Conservation (phyloP, 2,113 vertebrate species). For the Mustela lutreola region DNA sequence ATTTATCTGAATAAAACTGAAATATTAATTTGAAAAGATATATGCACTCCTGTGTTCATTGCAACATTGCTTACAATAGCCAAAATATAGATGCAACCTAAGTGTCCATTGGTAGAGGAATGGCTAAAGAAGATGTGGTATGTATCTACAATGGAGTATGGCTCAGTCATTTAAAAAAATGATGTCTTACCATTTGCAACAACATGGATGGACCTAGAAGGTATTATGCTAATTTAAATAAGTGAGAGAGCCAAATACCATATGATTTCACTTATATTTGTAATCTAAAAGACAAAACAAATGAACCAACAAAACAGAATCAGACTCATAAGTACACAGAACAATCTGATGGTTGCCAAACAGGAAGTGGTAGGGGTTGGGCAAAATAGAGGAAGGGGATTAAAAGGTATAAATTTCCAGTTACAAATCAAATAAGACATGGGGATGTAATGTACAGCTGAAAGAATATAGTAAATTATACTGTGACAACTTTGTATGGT, state of each 20-base stretch:
- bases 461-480: neutral
- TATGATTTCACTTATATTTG: neutral
- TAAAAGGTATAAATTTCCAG: neutral
- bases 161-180: neutral
- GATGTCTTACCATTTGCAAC: neutral
- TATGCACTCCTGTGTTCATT: neutral
- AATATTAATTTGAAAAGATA: neutral
- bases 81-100: neutral
- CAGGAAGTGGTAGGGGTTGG: neutral
- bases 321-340: neutral
- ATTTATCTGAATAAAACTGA: neutral
- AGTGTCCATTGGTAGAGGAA: neutral
- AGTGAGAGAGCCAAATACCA: neutral
- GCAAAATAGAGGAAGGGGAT: neutral
- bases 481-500: neutral
- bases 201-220: neutral
- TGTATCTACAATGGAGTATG: neutral
- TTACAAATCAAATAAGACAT: neutral
- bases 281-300: neutral
- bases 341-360: neutral
- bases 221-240: neutral
- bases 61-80: neutral
- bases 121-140: neutral
- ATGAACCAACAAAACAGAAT: neutral
- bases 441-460: neutral